phyloP scores from a whole-genome alignment of 92 coral and sea anemone genomes.

The Heliopora coerulea region DNA sequence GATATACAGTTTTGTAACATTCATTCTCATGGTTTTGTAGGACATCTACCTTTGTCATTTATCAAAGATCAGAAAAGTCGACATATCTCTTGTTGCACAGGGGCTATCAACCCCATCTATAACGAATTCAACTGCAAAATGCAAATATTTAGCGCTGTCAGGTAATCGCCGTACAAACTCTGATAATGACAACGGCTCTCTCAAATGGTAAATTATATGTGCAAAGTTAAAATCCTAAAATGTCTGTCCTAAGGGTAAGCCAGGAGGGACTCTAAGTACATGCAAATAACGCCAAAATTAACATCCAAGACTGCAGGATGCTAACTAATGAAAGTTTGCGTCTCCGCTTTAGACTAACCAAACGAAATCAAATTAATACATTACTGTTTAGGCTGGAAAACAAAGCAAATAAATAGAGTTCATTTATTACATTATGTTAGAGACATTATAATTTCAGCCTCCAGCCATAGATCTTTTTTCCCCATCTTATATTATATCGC shows the following conservation, averaged over 20 bases:
- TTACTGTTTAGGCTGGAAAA: slow-evolving; percentile 8
- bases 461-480: background rate
- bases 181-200: slow-evolving; percentile 35
- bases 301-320: slow-evolving; percentile 4
- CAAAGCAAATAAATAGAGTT: slow-evolving; percentile 33
- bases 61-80: slow-evolving; percentile 25
- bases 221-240: slow-evolving; percentile 6
- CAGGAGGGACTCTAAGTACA: slow-evolving; percentile 10
- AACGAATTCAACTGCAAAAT: slow-evolving; percentile 49
- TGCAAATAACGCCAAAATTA: slow-evolving; percentile 2
- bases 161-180: slow-evolving; percentile 21
- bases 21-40: background rate
- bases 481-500: slow-evolving; percentile 7
- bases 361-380: slow-evolving; percentile 30
- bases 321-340: slow-evolving; percentile 18
- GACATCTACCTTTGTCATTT: slow-evolving; percentile 39
- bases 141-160: slow-evolving; percentile 48
- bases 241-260: slow-evolving; percentile 1
- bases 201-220: slow-evolving; percentile 32
- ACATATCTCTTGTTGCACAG: slow-evolving; percentile 34
- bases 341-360: slow-evolving; percentile 8
- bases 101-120: slow-evolving; percentile 38
- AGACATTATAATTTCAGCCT: slow-evolving; percentile 12
- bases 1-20: background rate
- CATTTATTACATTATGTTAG: slow-evolving; percentile 32